These are phyloP conservation scores for Mungos mungo DNA, from an alignment of 2,113 vertebrate species.

Conservation along the genomic window DNA sequence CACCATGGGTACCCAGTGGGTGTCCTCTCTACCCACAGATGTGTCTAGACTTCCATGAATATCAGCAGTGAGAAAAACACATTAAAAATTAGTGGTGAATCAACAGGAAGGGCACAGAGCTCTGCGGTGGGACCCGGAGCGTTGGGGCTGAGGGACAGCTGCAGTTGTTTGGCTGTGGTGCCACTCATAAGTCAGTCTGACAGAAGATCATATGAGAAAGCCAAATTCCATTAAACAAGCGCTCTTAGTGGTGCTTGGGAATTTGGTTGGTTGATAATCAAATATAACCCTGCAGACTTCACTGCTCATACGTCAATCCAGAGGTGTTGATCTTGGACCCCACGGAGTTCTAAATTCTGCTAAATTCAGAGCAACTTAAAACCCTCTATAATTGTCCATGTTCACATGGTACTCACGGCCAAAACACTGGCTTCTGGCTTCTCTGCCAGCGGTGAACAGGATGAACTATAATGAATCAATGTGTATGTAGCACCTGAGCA, in stretches of 20 bases:
- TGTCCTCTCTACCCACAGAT: constrained; percentile 48
- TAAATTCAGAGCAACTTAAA: neutral
- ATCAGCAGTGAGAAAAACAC: constrained; percentile 21
- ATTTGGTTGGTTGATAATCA: neutral
- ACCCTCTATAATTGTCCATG: neutral
- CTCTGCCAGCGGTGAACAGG: neutral
- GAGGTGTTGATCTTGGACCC: neutral
- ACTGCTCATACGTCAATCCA: neutral
- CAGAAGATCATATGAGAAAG: neutral
- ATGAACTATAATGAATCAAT: neutral
- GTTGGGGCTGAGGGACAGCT: neutral
- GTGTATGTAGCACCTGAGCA: neutral
- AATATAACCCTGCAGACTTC: neutral
- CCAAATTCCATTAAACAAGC: neutral
- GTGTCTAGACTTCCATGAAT: constrained; percentile 51
- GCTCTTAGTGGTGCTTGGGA: neutral
- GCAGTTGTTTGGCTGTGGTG: neutral
- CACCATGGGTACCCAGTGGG: neutral
- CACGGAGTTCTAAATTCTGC: neutral
- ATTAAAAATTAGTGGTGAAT: constrained; percentile 44
- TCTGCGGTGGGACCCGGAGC: neutral
- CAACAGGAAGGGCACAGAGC: neutral
- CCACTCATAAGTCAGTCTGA: constrained; percentile 3
- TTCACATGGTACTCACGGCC: neutral
- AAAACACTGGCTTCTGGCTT: neutral